A percentile compares a stretch with the other conserved stretches of the same genome.
phyloP scores from a whole-genome alignment of 2,797 vertebrate genomes.

The Poeciliopsis presidionis region DNA sequence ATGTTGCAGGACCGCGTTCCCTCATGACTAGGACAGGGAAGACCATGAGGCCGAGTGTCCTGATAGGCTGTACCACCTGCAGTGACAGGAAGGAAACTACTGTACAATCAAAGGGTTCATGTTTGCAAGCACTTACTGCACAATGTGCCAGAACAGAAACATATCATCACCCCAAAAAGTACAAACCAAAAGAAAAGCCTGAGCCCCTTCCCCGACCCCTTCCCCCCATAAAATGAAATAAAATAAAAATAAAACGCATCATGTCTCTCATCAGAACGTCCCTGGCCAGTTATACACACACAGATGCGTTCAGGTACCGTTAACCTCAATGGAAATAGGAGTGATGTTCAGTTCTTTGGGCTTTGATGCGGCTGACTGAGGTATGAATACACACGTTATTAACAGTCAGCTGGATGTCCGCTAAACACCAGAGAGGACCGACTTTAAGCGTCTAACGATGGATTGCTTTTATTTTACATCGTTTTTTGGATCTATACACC shows the following conservation, averaged over 20 bases:
- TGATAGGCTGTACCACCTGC: conserved; percentile 79
- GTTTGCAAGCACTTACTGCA: conserved; percentile 85
- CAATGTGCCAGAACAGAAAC: conserved; percentile 81
- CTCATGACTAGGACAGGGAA: conserved; percentile 82
- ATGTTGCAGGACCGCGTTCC: conserved; percentile 79
- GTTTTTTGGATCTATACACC: conserved; percentile 79
- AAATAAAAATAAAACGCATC: conserved; percentile 66
- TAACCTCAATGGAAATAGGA: conserved; percentile 77
- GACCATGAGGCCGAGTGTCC: conserved; percentile 78
- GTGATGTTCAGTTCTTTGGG: conserved; percentile 85
- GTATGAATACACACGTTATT: conserved; percentile 78
- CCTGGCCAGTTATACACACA: conserved; percentile 80
- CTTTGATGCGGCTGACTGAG: conserved; percentile 83
- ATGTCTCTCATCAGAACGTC: conserved; percentile 76
- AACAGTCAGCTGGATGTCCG: conserved; percentile 83
- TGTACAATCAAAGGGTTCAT: conserved; percentile 86
- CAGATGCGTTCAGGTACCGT: conserved; percentile 81
- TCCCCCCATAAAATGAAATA: conserved; percentile 10
- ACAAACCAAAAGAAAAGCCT: conserved; percentile 73
- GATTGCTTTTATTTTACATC: conserved; percentile 69
- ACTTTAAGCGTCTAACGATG: conserved; percentile 75
- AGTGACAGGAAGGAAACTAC: conserved; percentile 81
- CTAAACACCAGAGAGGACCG: conserved; percentile 77
- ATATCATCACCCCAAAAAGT: conserved; percentile 79
- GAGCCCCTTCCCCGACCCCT: conserved; percentile 41